Evolutionary conservation across 30 jellyfish, hydroid and myxozoan genomes (phyloP).

Genomic region (Calvadosia cruxmelitensis): DNA sequence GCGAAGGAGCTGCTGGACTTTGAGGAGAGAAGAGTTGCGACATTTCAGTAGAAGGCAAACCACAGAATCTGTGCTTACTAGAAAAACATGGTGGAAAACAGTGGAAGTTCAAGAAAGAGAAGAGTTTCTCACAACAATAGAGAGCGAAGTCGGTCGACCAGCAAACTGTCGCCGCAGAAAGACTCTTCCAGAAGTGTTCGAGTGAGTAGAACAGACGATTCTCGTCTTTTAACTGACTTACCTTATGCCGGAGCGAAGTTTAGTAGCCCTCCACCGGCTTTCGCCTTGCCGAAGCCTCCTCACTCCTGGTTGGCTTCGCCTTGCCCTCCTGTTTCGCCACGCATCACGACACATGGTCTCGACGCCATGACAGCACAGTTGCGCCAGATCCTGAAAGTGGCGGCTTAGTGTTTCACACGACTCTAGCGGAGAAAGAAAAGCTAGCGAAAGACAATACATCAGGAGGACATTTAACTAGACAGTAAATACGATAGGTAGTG

Average conservation of each 20-base stretch:
- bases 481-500: too few species aligned
- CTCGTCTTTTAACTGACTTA: neutral
- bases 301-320: constrained; percentile 60
- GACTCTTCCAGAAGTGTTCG: neutral
- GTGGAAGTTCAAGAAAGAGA: neutral
- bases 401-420: constrained; percentile 50
- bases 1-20: too few species aligned
- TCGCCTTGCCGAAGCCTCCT: constrained; percentile 89
- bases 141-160: neutral
- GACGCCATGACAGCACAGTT: constrained; percentile 92
- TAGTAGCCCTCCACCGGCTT: constrained; percentile 97
- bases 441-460: too few species aligned
- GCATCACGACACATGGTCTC: constrained; percentile 22
- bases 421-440: too few species aligned
- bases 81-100: neutral
- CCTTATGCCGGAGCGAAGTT: constrained; percentile 96
- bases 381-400: constrained; percentile 77
- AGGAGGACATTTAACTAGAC: too few species aligned
- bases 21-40: too few species aligned
- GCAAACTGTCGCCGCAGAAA: neutral
- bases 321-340: constrained; percentile 12
- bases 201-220: neutral
- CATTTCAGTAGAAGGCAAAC: too few species aligned
- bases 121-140: neutral
- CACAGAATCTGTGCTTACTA: too few species aligned